Percentiles rank a stretch among this genome's conserved stretches.
These are phyloP conservation scores for Dione vanillae DNA, from an alignment of 2,888 invertebrate genomes.

Conservation along the genomic window DNA sequence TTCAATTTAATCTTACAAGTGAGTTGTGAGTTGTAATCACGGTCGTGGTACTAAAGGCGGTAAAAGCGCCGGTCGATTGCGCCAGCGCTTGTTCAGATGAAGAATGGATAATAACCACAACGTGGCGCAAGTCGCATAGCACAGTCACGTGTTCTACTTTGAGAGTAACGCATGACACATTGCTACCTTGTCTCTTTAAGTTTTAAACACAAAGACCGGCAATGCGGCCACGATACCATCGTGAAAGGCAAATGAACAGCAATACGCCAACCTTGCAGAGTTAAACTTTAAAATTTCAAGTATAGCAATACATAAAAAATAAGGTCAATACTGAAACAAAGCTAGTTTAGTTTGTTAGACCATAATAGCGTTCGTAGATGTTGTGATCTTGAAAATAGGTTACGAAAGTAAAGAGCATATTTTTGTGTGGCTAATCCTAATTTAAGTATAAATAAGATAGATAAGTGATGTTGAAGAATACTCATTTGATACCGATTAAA, in stretches of 20 bases:
- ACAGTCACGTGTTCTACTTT: conserved; percentile 38
- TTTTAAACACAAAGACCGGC: conserved; percentile 18
- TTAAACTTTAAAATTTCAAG: conserved; percentile 32
- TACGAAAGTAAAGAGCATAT: neutral
- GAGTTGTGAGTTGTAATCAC: conserved; percentile 18
- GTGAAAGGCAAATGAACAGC: conserved; percentile 33
- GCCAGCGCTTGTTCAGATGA: conserved; percentile 57
- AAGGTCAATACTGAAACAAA: conserved; percentile 30
- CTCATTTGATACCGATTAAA: neutral
- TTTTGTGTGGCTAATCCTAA: neutral
- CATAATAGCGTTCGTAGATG: neutral
- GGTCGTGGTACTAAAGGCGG: conserved; percentile 32
- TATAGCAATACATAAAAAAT: conserved; percentile 17
- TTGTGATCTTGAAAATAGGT: conserved; percentile 2
- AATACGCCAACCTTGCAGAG: conserved; percentile 26
- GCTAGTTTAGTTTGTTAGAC: conserved; percentile 8
- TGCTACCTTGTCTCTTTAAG: conserved; percentile 14
- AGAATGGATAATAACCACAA: conserved; percentile 53
- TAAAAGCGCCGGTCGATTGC: conserved; percentile 50
- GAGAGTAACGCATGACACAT: conserved; percentile 30
- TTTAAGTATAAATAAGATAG: neutral
- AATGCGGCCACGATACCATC: conserved; percentile 8
- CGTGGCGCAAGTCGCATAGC: conserved; percentile 27
- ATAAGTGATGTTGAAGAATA: neutral
- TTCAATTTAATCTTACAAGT: conserved; percentile 10